Evolutionary conservation across 2,797 vertebrate genomes (phyloP).

Genomic region (Xyrichtys novacula): DNA sequence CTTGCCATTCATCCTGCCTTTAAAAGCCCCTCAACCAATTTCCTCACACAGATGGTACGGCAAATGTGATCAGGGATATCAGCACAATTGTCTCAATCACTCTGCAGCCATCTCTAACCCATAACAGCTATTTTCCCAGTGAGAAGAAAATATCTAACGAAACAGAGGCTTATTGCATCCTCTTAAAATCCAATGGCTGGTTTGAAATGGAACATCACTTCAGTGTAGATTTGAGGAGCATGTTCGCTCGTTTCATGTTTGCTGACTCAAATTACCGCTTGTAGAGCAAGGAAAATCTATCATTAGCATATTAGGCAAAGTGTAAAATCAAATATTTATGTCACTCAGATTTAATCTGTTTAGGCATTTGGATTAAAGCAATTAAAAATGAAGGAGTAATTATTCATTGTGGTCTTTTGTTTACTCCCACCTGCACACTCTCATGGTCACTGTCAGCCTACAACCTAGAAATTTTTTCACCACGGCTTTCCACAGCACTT

Average conservation of each 20-base stretch:
- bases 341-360: constrained; percentile 46
- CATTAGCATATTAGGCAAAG: constrained; percentile 59
- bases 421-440: constrained; percentile 40
- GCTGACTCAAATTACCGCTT: constrained; percentile 58
- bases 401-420: constrained; percentile 55
- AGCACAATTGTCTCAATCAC: constrained; percentile 62
- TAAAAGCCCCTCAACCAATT: constrained; percentile 68
- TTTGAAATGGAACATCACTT: constrained; percentile 66
- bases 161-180: constrained; percentile 59
- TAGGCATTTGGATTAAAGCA: constrained; percentile 52
- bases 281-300: constrained; percentile 51
- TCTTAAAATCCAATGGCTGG: constrained; percentile 65
- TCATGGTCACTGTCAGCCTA: constrained; percentile 14
- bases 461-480: constrained; percentile 38
- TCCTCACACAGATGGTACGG: constrained; percentile 69
- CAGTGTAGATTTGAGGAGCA: constrained; percentile 34
- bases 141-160: constrained; percentile 67
- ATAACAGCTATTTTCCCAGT: constrained; percentile 66
- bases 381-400: constrained; percentile 65
- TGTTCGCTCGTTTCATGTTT: constrained; percentile 50
- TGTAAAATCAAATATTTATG: constrained; percentile 64
- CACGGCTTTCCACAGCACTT: constrained; percentile 20
- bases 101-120: constrained; percentile 64
- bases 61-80: constrained; percentile 66
- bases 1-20: constrained; percentile 64